Evolutionary conservation across 1,140 invertebrate species (phyloP), one percentile per base, ranked within the genome.

Genomic region (Drosophila sechellia): DNA sequence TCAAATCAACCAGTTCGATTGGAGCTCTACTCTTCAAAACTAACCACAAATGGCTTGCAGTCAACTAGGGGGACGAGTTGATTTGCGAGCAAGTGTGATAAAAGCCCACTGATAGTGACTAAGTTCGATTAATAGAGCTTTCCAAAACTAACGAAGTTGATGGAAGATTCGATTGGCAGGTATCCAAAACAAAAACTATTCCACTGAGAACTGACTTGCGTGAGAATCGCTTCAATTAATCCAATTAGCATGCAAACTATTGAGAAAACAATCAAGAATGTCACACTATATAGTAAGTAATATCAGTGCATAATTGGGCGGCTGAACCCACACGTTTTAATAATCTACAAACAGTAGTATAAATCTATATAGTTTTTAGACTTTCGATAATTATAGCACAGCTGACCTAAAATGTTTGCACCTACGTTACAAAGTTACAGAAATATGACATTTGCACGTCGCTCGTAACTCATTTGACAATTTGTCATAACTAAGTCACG

Each of bases 391-490:
- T 56, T 56, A 31, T 15, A n/a, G 54, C 54, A 27, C 39, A 43
- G 54, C 39, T 43, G 54, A 2, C 12, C 12, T 4, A 39, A 10
- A 20, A n/a, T 17, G 4, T 12, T 25, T 13, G 45, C n/a, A 39
- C 22, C n/a, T 15, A 8, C 40, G 15, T 10, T 43, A 4, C 5
- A 13, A 25, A 25, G 11, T 20, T 22, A n/a, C 11, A 40, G 15
- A 53, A 17, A 22, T 12, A 35, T 27, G 22, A 31, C 22, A 57
- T 55, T 56, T n/a, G 34, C 57, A 60, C 57, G 57, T 60, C 12
- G 25, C 35, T 54, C 22, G n/a, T 10, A 40, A 25, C 8, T 54
- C 20, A 40, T 25, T 37, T 15, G 17, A 25, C 34, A 54, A 37
- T 22, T 22, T 37, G 12, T n/a, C 17, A 5, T 20, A 35, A 20